Conservation (phyloP, 2,113 vertebrate species). For the Physeter macrocephalus region DNA sequence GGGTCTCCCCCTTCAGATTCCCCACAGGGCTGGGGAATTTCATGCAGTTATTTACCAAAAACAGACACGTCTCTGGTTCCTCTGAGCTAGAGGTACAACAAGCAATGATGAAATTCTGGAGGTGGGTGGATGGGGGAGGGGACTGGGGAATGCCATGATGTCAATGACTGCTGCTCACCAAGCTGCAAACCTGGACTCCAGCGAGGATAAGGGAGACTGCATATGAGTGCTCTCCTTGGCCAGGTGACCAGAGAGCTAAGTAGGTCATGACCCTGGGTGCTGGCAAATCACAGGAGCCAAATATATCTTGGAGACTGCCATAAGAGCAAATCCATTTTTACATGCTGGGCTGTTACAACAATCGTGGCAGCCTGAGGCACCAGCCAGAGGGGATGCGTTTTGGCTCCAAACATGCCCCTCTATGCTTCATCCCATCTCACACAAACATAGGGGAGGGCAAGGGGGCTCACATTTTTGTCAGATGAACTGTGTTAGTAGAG, state of each 20-base stretch:
- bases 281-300: constrained; percentile 60
- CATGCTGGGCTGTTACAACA: constrained; percentile 20
- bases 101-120: constrained; percentile 55
- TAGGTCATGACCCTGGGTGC: constrained; percentile 51
- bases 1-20: constrained; percentile 32
- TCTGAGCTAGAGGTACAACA: constrained; percentile 31
- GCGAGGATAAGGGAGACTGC: background rate
- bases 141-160: background rate
- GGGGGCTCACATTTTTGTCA: constrained; percentile 63
- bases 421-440: constrained; percentile 32
- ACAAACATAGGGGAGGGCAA: background rate
- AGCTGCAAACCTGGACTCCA: background rate
- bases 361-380: constrained; percentile 15
- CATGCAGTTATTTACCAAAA: constrained; percentile 55
- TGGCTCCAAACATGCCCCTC: constrained; percentile 18
- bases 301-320: constrained; percentile 31
- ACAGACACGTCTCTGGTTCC: constrained; percentile 15
- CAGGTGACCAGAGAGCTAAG: constrained; percentile 48
- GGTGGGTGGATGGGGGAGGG: background rate
- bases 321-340: constrained; percentile 60
- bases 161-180: background rate
- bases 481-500: constrained; percentile 58
- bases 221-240: background rate
- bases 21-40: constrained; percentile 30
- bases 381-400: constrained; percentile 36